Conservation (phyloP, 2,797 vertebrate genomes). For the Sebastes variabilis region DNA sequence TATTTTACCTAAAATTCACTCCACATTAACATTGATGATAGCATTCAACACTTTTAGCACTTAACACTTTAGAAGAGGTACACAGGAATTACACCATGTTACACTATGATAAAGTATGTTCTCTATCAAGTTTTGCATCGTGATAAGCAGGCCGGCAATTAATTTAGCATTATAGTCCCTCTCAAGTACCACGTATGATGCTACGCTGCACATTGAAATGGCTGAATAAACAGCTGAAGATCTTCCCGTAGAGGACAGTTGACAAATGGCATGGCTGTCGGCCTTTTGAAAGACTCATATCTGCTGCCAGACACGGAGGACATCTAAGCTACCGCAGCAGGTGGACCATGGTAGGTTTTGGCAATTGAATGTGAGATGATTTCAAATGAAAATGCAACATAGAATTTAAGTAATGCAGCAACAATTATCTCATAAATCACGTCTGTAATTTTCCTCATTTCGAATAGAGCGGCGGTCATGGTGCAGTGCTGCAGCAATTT, state of each 20-base stretch:
- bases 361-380: neutral
- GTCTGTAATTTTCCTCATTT: conserved; percentile 30
- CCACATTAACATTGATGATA: neutral
- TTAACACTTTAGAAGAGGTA: neutral
- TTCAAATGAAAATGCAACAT: conserved; percentile 15
- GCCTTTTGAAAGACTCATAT: neutral
- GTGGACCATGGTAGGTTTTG: neutral
- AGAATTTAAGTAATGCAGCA: conserved; percentile 33
- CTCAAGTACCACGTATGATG: neutral
- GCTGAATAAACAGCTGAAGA: conserved; percentile 11
- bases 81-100: neutral
- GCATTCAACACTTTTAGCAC: neutral
- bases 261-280: neutral
- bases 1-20: neutral
- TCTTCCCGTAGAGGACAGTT: neutral
- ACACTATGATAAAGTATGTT: neutral
- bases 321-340: neutral
- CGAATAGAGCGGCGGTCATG: conserved; percentile 24
- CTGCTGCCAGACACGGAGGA: neutral
- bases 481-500: conserved; percentile 55
- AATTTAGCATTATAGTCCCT: neutral
- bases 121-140: neutral
- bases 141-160: neutral
- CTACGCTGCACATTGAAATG: neutral
- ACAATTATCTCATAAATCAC: conserved; percentile 36